A percentile compares a stretch with the other conserved stretches of the same genome.
Conservation (phyloP, 2,113 vertebrate genomes). For the Barnardius zonarius region DNA sequence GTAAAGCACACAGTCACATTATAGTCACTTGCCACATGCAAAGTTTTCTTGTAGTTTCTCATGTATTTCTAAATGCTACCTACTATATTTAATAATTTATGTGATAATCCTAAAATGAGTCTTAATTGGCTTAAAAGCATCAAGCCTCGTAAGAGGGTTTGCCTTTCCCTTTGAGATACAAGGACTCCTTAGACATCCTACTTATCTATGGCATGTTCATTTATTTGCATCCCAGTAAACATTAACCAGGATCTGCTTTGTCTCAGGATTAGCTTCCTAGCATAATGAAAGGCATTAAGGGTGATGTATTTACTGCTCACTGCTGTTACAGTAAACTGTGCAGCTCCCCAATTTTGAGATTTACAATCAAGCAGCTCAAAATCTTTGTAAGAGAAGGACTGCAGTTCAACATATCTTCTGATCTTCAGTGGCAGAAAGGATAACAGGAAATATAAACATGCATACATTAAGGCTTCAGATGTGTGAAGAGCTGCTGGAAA, state of each 20-base stretch:
- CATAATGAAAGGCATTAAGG: not conserved
- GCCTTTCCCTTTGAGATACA: not conserved
- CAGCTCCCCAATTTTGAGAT: not conserved
- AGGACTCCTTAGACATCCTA: not conserved
- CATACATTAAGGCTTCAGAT: conserved; percentile 3
- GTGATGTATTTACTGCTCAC: not conserved
- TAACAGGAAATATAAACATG: not conserved
- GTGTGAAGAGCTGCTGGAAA: conserved; percentile 2
- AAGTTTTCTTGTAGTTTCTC: not conserved
- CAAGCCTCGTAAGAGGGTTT: not conserved
- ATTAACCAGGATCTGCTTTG: not conserved
- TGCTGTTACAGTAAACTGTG: not conserved
- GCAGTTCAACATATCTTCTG: not conserved
- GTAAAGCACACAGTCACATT: not conserved
- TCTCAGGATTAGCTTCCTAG: not conserved
- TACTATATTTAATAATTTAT: not conserved
- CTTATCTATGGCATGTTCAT: not conserved
- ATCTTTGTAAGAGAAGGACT: not conserved
- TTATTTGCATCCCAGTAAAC: not conserved
- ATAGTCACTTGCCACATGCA: not conserved
- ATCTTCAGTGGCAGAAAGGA: not conserved
- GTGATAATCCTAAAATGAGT: not conserved
- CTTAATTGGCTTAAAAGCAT: not conserved
- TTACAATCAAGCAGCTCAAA: not conserved
- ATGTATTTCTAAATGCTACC: not conserved